Conservation (phyloP, 2,113 vertebrate genomes). For the Sphyrna mokarran region DNA sequence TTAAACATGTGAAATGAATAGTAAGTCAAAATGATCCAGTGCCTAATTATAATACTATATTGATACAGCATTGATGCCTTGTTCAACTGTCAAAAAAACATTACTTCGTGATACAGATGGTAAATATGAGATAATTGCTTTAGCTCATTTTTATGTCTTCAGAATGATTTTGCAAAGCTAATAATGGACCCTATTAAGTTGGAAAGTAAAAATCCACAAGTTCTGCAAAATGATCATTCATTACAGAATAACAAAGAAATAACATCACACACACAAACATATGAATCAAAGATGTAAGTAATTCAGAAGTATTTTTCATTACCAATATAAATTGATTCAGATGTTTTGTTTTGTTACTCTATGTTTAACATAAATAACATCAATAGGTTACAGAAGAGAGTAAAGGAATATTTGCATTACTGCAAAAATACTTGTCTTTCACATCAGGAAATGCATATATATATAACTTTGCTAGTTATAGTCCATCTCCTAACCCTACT, state of each 20-base stretch:
- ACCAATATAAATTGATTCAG: neutral
- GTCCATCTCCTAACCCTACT: neutral
- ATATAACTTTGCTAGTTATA: neutral
- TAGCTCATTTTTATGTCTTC: neutral
- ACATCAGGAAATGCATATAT: neutral
- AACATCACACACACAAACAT: neutral
- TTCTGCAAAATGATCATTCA: neutral
- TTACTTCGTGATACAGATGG: neutral
- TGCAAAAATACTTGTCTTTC: neutral
- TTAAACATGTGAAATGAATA: neutral
- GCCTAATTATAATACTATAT: neutral
- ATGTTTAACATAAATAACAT: neutral
- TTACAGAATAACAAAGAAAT: conserved; percentile 11
- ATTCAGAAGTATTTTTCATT: neutral
- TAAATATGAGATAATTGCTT: neutral
- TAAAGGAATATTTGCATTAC: neutral
- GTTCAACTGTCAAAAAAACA: neutral
- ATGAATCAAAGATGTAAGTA: conserved; percentile 9
- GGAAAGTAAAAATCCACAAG: neutral
- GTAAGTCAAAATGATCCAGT: neutral
- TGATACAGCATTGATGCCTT: neutral
- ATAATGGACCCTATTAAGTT: neutral
- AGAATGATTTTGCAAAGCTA: neutral
- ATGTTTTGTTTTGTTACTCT: neutral
- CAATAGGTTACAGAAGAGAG: neutral